phyloP scores from a whole-genome alignment of 1,140 invertebrate genomes.

The Oscheius sp. region DNA sequence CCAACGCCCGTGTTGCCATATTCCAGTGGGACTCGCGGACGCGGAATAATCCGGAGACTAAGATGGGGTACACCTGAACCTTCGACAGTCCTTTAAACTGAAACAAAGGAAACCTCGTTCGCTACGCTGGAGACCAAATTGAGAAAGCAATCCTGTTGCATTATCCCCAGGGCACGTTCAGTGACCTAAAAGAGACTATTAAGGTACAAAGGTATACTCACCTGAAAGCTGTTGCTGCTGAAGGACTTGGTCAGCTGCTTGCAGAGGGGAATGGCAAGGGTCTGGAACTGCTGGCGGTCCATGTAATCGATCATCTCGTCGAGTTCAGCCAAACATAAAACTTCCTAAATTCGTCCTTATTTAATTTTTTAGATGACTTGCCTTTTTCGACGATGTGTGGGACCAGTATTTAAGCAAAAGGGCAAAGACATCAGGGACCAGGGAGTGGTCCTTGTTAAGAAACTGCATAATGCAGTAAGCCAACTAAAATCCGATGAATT shows the following conservation, averaged over 20 bases:
- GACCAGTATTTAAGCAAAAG: constrained; percentile 95
- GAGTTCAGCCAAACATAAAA: constrained; percentile 65
- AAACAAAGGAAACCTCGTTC: too few relatives aligned
- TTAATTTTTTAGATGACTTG: constrained; percentile 12
- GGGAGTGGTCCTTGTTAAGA: constrained; percentile 65
- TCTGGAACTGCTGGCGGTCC: constrained; percentile 92
- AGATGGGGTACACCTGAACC: too few relatives aligned
- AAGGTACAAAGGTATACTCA: too few relatives aligned
- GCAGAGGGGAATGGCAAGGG: constrained; percentile 90
- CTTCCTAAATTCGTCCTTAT: constrained; percentile 62
- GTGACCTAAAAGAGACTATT: too few relatives aligned
- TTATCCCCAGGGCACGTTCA: too few relatives aligned
- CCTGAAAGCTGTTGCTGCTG: constrained; percentile 94
- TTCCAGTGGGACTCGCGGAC: too few relatives aligned
- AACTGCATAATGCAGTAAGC: constrained; percentile 67
- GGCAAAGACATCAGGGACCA: constrained; percentile 73
- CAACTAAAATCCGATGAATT: constrained; percentile 63
- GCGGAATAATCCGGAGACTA: too few relatives aligned
- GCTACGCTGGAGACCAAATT: too few relatives aligned
- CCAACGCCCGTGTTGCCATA: too few relatives aligned
- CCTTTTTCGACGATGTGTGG: constrained; percentile 78
- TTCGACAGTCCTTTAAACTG: too few relatives aligned
- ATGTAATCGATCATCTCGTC: constrained; percentile 85
- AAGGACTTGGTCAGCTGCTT: constrained; percentile 90
- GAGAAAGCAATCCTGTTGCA: too few relatives aligned